Percentiles rank a stretch among this genome's conserved stretches.
phyloP scores from a whole-genome alignment of 1,140 invertebrate species.

The Metopolophium dirhodum region DNA sequence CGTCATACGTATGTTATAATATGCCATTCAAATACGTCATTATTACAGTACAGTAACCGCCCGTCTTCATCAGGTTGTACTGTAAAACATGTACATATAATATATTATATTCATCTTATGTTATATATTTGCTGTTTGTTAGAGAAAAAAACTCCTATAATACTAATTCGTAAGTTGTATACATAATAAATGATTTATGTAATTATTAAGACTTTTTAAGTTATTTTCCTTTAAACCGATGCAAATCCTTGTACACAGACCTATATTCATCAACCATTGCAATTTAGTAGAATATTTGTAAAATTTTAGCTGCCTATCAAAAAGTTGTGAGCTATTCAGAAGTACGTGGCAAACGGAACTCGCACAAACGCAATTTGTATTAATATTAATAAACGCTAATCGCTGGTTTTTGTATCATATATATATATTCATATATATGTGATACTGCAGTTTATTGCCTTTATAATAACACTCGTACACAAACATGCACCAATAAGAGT shows the following conservation, averaged over 20 bases:
- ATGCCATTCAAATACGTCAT: not conserved
- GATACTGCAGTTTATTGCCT: not conserved
- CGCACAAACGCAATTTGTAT: not conserved
- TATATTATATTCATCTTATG: not conserved
- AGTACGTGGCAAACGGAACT: not conserved
- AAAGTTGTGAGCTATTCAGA: not conserved
- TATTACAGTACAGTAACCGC: not conserved
- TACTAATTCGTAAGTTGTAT: conserved; percentile 44
- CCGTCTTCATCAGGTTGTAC: not conserved
- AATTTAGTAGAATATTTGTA: not conserved
- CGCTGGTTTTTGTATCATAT: not conserved
- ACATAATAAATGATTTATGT: conserved; percentile 30
- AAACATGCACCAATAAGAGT: not conserved
- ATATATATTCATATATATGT: not conserved
- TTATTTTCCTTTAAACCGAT: not conserved
- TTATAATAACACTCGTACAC: not conserved
- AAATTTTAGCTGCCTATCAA: not conserved
- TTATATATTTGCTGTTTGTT: conserved; percentile 1
- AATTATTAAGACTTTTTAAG: not conserved
- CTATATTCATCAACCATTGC: not conserved
- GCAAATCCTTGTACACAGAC: not conserved
- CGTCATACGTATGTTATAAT: not conserved
- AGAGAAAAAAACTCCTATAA: conserved; percentile 35
- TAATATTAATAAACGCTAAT: not conserved
- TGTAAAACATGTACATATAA: not conserved